Conservation (phyloP, 2,113 vertebrate species). For the Corythornis madagascariensis region DNA sequence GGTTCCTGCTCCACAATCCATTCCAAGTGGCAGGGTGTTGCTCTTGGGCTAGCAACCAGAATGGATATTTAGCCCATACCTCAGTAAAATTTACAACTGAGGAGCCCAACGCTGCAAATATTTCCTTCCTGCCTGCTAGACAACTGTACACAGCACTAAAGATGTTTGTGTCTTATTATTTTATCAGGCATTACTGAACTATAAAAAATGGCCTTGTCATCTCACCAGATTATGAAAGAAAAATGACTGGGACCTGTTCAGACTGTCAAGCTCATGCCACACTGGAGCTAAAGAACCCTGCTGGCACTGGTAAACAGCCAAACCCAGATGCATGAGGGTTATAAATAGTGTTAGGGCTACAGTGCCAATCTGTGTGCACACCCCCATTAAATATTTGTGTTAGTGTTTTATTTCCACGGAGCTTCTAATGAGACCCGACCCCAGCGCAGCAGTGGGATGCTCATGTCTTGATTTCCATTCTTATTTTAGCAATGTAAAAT, state of each 20-base stretch:
- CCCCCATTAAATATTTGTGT: background rate
- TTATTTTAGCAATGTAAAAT: background rate
- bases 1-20: background rate
- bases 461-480: background rate
- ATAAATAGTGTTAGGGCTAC: background rate
- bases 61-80: background rate
- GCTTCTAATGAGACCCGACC: background rate
- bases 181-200: background rate
- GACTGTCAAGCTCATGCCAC: background rate
- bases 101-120: background rate
- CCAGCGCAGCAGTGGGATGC: background rate
- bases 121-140: background rate
- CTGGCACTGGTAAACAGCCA: slow-evolving; percentile 6
- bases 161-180: background rate
- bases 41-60: background rate
- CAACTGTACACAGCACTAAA: background rate
- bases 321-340: background rate
- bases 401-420: background rate
- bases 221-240: slow-evolving; percentile 40
- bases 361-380: background rate
- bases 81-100: slow-evolving; percentile 1
- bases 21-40: background rate
- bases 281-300: slow-evolving; percentile 10
- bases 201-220: slow-evolving; percentile 16
- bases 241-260: slow-evolving; percentile 20